Evolutionary conservation across 2,797 vertebrate genomes (phyloP).

Genomic region (Mycteria americana): DNA sequence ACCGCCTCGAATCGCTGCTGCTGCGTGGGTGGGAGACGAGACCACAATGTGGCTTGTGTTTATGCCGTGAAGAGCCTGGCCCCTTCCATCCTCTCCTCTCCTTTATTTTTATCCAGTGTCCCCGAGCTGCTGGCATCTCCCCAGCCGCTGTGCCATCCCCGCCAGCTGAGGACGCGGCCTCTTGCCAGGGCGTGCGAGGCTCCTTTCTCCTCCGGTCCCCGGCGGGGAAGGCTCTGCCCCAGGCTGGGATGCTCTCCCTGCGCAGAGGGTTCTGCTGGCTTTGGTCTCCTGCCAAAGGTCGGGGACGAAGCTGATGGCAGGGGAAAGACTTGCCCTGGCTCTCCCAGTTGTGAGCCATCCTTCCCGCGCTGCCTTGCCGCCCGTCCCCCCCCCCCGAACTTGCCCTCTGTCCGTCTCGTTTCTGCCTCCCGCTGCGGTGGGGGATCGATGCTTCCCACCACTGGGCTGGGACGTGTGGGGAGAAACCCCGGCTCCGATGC

Average conservation of each 20-base stretch:
- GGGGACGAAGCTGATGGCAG: background rate
- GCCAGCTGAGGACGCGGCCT: background rate
- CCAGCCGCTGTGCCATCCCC: background rate
- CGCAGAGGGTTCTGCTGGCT: fast-evolving
- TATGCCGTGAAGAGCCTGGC: background rate
- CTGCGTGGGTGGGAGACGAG: background rate
- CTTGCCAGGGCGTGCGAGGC: background rate
- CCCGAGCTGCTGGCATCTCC: background rate
- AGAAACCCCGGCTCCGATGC: background rate
- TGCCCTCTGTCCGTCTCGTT: fast-evolving
- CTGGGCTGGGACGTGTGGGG: no score
- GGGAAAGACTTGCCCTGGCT: background rate
- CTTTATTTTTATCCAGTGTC: background rate
- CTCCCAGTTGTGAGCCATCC: background rate
- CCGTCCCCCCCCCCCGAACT: background rate
- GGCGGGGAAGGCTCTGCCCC: background rate
- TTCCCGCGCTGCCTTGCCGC: fast-evolving
- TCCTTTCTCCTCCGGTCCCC: background rate
- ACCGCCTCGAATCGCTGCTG: fast-evolving
- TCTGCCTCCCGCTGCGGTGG: background rate
- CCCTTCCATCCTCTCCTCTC: background rate
- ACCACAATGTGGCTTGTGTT: background rate
- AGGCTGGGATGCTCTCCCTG: background rate
- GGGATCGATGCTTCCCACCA: background rate
- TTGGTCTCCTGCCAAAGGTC: background rate